These are phyloP conservation scores for Rhynchomys soricoides DNA, from an alignment of 2,113 vertebrate genomes.

Conservation along the genomic window DNA sequence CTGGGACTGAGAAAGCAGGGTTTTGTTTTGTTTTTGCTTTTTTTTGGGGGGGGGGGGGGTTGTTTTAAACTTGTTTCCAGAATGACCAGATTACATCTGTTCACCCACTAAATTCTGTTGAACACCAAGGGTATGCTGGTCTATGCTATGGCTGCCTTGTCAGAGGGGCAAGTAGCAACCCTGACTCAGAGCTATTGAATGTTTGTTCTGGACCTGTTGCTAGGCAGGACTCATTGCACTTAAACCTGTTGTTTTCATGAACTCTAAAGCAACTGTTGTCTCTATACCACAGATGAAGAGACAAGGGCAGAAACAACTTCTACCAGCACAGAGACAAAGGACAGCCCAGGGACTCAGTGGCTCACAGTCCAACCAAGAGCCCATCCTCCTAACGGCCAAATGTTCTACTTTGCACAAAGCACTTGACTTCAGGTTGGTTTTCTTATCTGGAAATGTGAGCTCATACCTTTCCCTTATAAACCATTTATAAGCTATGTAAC, in stretches of 20 bases:
- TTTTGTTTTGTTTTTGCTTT: background rate
- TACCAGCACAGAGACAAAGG: background rate
- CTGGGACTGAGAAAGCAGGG: background rate
- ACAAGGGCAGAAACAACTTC: background rate
- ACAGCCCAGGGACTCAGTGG: background rate
- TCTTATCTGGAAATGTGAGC: background rate
- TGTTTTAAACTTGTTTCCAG: background rate
- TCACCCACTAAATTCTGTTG: background rate
- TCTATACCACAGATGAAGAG: background rate
- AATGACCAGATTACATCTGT: background rate
- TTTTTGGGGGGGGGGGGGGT: too few species aligned
- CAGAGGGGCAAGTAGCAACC: background rate
- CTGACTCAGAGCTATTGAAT: background rate
- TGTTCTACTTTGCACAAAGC: background rate
- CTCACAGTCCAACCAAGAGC: background rate
- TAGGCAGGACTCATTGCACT: background rate
- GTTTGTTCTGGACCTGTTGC: background rate
- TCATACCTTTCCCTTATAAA: background rate
- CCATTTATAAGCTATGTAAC: background rate
- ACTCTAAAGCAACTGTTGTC: background rate
- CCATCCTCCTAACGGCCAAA: background rate
- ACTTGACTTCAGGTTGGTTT: background rate
- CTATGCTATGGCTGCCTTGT: background rate
- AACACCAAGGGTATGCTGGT: background rate
- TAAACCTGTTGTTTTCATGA: constrained; percentile 2